Evolutionary conservation across 2,888 invertebrate genomes (phyloP), one percentile per base, ranked within the genome.

Genomic region (Phortica okadai): DNA sequence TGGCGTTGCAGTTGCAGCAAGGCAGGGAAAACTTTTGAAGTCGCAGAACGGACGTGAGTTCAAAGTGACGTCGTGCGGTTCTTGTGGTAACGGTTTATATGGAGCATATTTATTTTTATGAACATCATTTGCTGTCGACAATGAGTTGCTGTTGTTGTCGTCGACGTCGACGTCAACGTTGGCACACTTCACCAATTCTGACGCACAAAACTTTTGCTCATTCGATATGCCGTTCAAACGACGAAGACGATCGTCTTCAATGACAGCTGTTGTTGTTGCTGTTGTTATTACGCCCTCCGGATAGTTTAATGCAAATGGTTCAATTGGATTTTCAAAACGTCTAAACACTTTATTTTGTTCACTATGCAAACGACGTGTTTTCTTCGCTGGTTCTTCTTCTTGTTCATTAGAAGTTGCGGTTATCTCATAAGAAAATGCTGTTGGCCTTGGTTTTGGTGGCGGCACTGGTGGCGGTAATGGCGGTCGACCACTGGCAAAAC

Each of bases 381-480:
- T 85, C 10, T 79, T 44, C 3, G 85, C 85, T 8, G 87, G 87
- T 6, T 87, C 85, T 21, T 33, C 33, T 16, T 72, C 70, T 72
- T 72, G 70, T 56, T 72, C 70, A 25, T 11, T n/a, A 7, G 70
- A 76, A 77, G 50, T 77, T 6, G 72, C 79, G 16, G 81, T 79
- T n/a, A 84, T 78, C 66, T 84, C 81, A 10, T 79, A 76, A 59
- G 82, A 79, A 21, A 75, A 7, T 80, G 86, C 50, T 0, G 21
- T 25, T 8, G 70, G 25, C n/a, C 70, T 25, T 56, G 82, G 82
- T 14, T 85, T 86, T 4, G 87, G 85, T 11, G 87, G 84, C 69
- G 87, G 84, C 69, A 85, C 80, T 5, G 83, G 84, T 21, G 86
- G 83, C 5, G 85, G 82, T 77, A 74, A 4, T 78, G 84, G 54